Evolutionary conservation across 2,888 invertebrate genomes (phyloP).

Genomic region (Dendrolimus houi): DNA sequence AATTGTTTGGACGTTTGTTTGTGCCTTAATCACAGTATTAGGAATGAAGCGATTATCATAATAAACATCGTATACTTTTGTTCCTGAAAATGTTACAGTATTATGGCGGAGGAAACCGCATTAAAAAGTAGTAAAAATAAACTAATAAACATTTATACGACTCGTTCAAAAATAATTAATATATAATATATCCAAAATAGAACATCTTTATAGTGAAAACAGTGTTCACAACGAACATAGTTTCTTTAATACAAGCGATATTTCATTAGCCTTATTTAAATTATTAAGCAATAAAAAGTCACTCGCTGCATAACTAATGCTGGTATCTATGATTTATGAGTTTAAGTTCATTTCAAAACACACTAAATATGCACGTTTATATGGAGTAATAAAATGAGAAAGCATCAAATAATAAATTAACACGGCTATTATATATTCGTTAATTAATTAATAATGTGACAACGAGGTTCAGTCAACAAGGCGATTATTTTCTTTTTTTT

Average conservation of each 20-base stretch:
- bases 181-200: not conserved
- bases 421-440: constrained; percentile 51
- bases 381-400: constrained; percentile 50
- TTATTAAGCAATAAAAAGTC: constrained; percentile 53
- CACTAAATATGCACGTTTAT: constrained; percentile 45
- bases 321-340: constrained; percentile 50
- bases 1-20: too few relatives aligned
- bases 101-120: too few relatives aligned
- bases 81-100: too few relatives aligned
- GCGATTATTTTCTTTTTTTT: constrained; percentile 17
- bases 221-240: constrained; percentile 29
- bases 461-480: constrained; percentile 57
- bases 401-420: constrained; percentile 49
- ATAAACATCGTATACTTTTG: too few relatives aligned
- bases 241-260: constrained; percentile 34
- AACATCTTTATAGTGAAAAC: constrained; percentile 19
- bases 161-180: too few relatives aligned
- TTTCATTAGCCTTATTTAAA: constrained; percentile 59
- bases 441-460: constrained; percentile 66
- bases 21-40: too few relatives aligned
- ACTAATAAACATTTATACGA: too few relatives aligned
- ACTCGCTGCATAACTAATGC: constrained; percentile 41
- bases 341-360: constrained; percentile 39
- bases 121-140: too few relatives aligned
- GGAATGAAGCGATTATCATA: too few relatives aligned